Base-by-base conservation (phyloP, 2,888 invertebrate genomes). In the Polydesmus complanatus region DNA sequence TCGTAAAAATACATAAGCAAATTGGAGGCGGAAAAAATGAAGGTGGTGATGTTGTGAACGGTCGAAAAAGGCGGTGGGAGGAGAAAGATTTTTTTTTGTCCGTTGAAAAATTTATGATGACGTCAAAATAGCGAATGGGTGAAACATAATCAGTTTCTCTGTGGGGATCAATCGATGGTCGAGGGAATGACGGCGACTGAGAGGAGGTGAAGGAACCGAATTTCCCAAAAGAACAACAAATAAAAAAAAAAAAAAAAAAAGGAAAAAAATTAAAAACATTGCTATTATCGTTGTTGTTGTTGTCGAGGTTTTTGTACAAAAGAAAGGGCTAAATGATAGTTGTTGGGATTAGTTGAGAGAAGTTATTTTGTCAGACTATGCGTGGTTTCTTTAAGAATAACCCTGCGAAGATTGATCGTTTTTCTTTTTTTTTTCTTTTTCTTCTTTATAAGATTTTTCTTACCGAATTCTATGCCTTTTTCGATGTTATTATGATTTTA, bases 81-180 rank as follows among this genome's bases (percentile, higher is more conserved):
- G 19, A 51, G 19, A 11, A n/a, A n/a, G 52, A 8, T 21, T 3
- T 37, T 37, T 37, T 37, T 37, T 37, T 37, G 37, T 22, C n/a
- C 11, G 52, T 27, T 26, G 55, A 55, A 27, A 56, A 56, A 56
- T 56, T 56, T 56, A 56, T 56, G 56, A 56, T 56, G 56, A 56
- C 56, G 56, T 56, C 56, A 19, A 47, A 37, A 37, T 37, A 25
- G 22, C 22, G 47, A 56, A 56, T 56, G 56, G 48, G 37, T 37
- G 37, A 37, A 37, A 37, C 37, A 37, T 37, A 37, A 37, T 37
- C 37, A 37, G 37, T 37, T 37, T 37, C 37, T 37, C 37, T 37
- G 37, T 37, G 37, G 37, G 37, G 37, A 37, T 37, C 37, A 37
- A 37, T 37, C 37, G 37, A 14, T 37, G 37, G 37, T 37, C 14